Percentiles rank a stretch among this genome's conserved stretches.
phyloP scores from a whole-genome alignment of 64 coral and sea anemone genomes.

The Montipora capricornis region DNA sequence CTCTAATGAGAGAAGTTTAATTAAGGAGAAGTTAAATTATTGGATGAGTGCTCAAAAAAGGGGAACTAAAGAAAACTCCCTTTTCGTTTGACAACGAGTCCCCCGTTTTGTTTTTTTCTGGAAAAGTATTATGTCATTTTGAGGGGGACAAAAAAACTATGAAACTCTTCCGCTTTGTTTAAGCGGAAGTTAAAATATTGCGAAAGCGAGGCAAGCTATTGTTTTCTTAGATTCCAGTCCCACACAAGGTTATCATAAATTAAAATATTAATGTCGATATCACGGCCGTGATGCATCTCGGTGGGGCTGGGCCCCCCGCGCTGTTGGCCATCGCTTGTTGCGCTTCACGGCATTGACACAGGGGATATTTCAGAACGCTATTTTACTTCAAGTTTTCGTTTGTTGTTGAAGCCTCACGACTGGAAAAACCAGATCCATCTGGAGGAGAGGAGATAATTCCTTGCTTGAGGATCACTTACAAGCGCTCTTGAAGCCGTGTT shows the following conservation, averaged over 20 bases:
- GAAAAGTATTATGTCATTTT: background rate
- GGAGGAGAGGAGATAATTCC: constrained; percentile 62
- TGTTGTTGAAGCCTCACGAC: constrained; percentile 87
- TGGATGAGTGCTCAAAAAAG: no score
- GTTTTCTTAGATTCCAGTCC: constrained; percentile 72
- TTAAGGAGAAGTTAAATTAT: no score
- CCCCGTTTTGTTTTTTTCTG: background rate
- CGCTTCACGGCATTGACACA: constrained; percentile 99
- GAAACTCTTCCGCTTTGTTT: constrained; percentile 42
- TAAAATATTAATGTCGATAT: constrained; percentile 84
- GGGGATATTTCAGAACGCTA: constrained; percentile 98
- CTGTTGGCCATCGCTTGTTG: constrained; percentile 84
- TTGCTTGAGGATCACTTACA: constrained; percentile 73
- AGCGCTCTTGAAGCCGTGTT: constrained; percentile 70
- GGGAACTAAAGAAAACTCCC: background rate
- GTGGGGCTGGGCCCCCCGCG: constrained; percentile 99
- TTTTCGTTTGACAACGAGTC: background rate
- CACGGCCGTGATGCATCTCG: constrained; percentile 91
- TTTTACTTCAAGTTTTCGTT: constrained; percentile 96
- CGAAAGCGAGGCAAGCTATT: constrained; percentile 81
- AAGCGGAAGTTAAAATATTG: background rate
- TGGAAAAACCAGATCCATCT: constrained; percentile 59
- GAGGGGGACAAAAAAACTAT: background rate
- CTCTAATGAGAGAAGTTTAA: no score
- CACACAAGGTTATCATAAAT: constrained; percentile 79